Conservation (phyloP, 2,797 vertebrate species). For the Graptemys geographica region DNA sequence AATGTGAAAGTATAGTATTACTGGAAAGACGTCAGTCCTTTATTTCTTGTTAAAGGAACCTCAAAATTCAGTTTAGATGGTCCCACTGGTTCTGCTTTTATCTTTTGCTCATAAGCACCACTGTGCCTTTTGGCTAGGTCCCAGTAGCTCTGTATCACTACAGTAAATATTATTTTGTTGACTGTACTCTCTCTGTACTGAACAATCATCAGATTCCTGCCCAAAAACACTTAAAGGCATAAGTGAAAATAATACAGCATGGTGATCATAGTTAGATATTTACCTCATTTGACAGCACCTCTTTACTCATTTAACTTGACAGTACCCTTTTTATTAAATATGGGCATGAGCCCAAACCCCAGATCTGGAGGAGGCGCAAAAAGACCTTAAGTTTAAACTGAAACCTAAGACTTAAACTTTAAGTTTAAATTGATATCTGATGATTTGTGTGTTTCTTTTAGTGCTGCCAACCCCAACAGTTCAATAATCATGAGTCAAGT, state of each 20-base stretch:
- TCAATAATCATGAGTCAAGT: background rate
- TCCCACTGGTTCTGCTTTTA: background rate
- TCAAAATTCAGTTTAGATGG: accelerated
- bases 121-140: accelerated
- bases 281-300: background rate
- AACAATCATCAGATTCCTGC: accelerated
- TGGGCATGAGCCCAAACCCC: background rate
- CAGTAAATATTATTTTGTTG: accelerated
- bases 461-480: background rate
- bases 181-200: background rate
- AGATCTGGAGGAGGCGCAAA: background rate
- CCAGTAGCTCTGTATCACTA: accelerated
- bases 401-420: background rate
- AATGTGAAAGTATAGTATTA: background rate
- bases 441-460: background rate
- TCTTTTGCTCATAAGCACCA: background rate
- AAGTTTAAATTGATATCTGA: background rate
- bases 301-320: background rate
- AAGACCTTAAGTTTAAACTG: background rate
- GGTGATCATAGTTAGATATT: background rate
- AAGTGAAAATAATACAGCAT: background rate
- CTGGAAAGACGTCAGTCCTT: background rate
- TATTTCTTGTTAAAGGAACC: background rate
- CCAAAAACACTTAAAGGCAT: background rate
- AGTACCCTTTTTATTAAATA: background rate